Conservation (phyloP, 2,888 invertebrate species). For the Criorhina ranunculi region DNA sequence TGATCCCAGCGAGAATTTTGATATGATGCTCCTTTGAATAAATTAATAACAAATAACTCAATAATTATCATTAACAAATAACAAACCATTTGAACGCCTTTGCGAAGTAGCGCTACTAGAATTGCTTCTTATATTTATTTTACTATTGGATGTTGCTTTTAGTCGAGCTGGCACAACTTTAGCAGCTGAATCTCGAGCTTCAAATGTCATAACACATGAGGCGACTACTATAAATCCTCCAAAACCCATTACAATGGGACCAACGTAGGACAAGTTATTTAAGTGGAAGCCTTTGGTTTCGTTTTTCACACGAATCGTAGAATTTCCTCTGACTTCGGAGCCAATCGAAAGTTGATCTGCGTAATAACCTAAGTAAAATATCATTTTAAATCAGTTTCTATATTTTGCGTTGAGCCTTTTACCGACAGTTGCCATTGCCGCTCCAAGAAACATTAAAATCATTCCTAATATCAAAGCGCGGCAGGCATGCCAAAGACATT, state of each 20-base stretch:
- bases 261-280: slow-evolving; percentile 96
- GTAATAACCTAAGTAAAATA: slow-evolving; percentile 88
- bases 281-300: slow-evolving; percentile 93
- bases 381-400: not conserved
- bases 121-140: slow-evolving; percentile 81
- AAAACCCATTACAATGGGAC: slow-evolving; percentile 98
- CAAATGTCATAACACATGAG: slow-evolving; percentile 99
- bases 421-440: slow-evolving; percentile 97
- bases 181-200: slow-evolving; percentile 97
- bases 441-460: slow-evolving; percentile 93
- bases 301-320: slow-evolving; percentile 91
- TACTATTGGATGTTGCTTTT: slow-evolving; percentile 84
- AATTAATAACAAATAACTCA: not conserved
- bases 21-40: slow-evolving; percentile 73
- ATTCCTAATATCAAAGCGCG: slow-evolving; percentile 95
- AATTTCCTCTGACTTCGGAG: slow-evolving; percentile 91
- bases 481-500: slow-evolving; percentile 97
- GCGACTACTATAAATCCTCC: slow-evolving; percentile 98
- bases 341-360: slow-evolving; percentile 92
- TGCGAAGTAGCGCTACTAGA: slow-evolving; percentile 83
- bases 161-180: slow-evolving; percentile 94
- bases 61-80: not conserved
- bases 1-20: slow-evolving; percentile 86
- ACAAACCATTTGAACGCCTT: slow-evolving; percentile 82
- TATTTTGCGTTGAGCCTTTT: slow-evolving; percentile 78